These are phyloP conservation scores for Diachrysia chrysitis DNA, from an alignment of 2,888 invertebrate genomes.

Conservation along the genomic window DNA sequence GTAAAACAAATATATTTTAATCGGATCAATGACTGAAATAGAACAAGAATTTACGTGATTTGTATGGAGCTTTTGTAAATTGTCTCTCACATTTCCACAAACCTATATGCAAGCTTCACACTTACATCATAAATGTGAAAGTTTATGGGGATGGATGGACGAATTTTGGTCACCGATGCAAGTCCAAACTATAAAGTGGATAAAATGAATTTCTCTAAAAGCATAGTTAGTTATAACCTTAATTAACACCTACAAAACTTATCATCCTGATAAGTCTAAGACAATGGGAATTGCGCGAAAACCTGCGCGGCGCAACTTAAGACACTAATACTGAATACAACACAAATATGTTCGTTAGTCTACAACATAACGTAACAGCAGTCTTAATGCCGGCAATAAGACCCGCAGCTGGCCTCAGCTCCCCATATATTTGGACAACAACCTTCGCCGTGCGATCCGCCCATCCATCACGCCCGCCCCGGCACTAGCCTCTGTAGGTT, in stretches of 20 bases:
- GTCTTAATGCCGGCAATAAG: background rate
- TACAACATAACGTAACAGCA: background rate
- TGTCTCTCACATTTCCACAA: no score
- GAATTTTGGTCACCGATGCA: no score
- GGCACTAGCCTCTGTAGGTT: background rate
- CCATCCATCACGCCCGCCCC: background rate
- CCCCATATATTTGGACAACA: background rate
- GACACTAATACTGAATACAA: background rate
- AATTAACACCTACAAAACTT: background rate
- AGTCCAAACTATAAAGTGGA: no score
- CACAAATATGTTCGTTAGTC: background rate
- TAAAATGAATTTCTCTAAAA: no score
- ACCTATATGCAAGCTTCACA: no score
- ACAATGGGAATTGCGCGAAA: background rate
- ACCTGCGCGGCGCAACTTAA: background rate
- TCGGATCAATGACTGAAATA: no score
- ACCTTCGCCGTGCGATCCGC: background rate
- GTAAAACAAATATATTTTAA: no score
- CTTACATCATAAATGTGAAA: no score
- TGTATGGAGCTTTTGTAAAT: no score
- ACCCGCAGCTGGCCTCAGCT: background rate
- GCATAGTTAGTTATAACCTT: no score
- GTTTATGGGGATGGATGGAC: no score
- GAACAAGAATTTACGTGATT: no score
- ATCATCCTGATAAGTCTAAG: background rate